Evolutionary conservation across 2,888 invertebrate genomes (phyloP), one percentile per base, ranked within the genome.

Genomic region (Synanthedon myopaeformis): DNA sequence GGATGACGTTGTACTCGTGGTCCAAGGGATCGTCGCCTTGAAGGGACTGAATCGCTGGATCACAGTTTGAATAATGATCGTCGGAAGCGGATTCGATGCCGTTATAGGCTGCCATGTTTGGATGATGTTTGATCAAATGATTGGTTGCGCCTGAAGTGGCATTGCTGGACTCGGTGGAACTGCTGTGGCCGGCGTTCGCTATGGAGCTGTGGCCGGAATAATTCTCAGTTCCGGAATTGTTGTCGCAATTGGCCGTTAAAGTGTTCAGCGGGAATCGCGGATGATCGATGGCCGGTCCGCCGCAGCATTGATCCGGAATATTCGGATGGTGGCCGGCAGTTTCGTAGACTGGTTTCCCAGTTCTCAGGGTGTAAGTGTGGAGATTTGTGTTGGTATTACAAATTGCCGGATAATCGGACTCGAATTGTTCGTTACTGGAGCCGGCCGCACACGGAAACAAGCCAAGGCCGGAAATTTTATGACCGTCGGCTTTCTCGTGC

Each of bases 331-430:
- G 85, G 1, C 82, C 81, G 11, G 82, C 74, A 3, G 81, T 91
- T 69, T 93, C 93, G 68, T 94, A 94, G 51, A 93, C 92, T 41
- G 93, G 92, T 70, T 93, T 93, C 0, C 93, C 93, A 5, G 93
- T 92, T 57, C 93, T 89, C 73, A 93, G 84, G 1, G 94, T 94
- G 70, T 95, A 96, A 51, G 95, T 95, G 63, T 95, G 92, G 11
- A 95, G 90, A 61, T 95, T 95, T 10, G 95, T 94, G 67, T 95
- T 96, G 3, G 95, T 93, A 67, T 93, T 94, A 72, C 95, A 95
- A 61, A 95, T 93, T 11, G 95, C 94, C 4, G 95, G 95, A 72
- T 95, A 96, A 61, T 93, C 91, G 5, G 94, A 93, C 62, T 93
- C 93, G 67, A 94, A 94, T 72, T 94, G 94, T 58, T 94, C 94